phyloP scores from a whole-genome alignment of 2,888 invertebrate species.

The Melanophora roralis region DNA sequence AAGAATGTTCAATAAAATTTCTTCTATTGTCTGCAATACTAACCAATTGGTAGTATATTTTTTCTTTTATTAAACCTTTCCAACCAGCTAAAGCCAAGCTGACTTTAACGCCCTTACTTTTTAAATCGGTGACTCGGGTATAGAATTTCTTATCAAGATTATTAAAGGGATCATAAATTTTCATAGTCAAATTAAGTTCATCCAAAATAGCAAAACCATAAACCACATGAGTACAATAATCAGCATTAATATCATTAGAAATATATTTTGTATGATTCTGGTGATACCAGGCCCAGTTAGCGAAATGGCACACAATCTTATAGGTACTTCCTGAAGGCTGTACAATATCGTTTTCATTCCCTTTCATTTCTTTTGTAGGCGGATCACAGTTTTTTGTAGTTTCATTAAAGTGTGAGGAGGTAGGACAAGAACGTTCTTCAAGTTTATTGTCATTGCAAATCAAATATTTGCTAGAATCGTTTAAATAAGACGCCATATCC shows the following conservation, averaged over 20 bases:
- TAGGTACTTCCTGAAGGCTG: slow-evolving; percentile 82
- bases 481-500: slow-evolving; percentile 82
- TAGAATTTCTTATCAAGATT: slow-evolving; percentile 93
- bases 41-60: slow-evolving; percentile 91
- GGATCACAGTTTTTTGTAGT: too few relatives aligned
- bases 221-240: slow-evolving; percentile 93
- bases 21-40: slow-evolving; percentile 85
- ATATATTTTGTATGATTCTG: slow-evolving; percentile 88
- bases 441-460: slow-evolving; percentile 90
- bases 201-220: slow-evolving; percentile 96
- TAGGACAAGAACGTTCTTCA: slow-evolving; percentile 85
- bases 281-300: slow-evolving; percentile 96
- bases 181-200: slow-evolving; percentile 85
- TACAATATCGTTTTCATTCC: slow-evolving; percentile 70
- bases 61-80: slow-evolving; percentile 94
- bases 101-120: slow-evolving; percentile 88
- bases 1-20: slow-evolving; percentile 85
- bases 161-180: slow-evolving; percentile 93
- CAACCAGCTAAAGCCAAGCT: slow-evolving; percentile 95
- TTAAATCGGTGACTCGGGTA: slow-evolving; percentile 87
- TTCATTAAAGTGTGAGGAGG: too few relatives aligned
- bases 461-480: slow-evolving; percentile 85
- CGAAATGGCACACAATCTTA: slow-evolving; percentile 93
- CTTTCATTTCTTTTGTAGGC: slow-evolving; percentile 67
- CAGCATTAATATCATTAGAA: slow-evolving; percentile 91